Evolutionary conservation across 2,888 invertebrate genomes (phyloP).

Genomic region (Andrena flavipes): DNA sequence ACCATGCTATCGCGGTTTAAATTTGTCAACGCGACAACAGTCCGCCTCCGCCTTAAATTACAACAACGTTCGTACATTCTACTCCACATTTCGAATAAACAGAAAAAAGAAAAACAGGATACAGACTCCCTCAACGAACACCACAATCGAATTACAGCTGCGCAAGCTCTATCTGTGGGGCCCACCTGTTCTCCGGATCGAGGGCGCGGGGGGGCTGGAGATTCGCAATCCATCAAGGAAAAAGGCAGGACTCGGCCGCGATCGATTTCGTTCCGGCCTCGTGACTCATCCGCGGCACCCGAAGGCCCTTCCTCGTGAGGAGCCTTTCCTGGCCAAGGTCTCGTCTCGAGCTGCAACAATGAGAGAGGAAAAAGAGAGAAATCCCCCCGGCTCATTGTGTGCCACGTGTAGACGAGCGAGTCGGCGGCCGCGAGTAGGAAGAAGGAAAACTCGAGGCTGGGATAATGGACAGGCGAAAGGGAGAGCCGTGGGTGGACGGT

Average conservation of each 20-base stretch:
- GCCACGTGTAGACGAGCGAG: background rate
- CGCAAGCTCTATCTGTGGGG: background rate
- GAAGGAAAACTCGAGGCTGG: slow-evolving; percentile 35
- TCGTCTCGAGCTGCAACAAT: slow-evolving; percentile 49
- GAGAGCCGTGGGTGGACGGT: background rate
- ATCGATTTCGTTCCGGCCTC: slow-evolving; percentile 59
- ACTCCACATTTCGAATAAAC: background rate
- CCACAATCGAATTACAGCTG: slow-evolving; percentile 10
- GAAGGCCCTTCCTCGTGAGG: slow-evolving; percentile 62
- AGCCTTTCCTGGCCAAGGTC: slow-evolving; percentile 57
- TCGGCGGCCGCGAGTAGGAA: slow-evolving; percentile 17
- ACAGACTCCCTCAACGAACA: background rate
- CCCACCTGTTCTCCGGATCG: slow-evolving; percentile 17
- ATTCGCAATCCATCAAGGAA: slow-evolving; percentile 35
- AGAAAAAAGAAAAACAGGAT: background rate
- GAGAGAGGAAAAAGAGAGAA: slow-evolving; percentile 20
- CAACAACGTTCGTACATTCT: background rate
- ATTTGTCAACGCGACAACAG: too few species aligned
- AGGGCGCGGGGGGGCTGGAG: background rate
- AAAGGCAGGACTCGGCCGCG: slow-evolving; percentile 26
- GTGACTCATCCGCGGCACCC: slow-evolving; percentile 60
- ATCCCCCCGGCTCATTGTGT: slow-evolving; percentile 12
- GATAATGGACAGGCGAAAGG: slow-evolving; percentile 19
- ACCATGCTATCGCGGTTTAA: too few species aligned
- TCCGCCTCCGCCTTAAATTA: too few species aligned